These are phyloP conservation scores for Xanthorhoe spadicearia DNA, from an alignment of 2,888 invertebrate genomes.

Conservation along the genomic window DNA sequence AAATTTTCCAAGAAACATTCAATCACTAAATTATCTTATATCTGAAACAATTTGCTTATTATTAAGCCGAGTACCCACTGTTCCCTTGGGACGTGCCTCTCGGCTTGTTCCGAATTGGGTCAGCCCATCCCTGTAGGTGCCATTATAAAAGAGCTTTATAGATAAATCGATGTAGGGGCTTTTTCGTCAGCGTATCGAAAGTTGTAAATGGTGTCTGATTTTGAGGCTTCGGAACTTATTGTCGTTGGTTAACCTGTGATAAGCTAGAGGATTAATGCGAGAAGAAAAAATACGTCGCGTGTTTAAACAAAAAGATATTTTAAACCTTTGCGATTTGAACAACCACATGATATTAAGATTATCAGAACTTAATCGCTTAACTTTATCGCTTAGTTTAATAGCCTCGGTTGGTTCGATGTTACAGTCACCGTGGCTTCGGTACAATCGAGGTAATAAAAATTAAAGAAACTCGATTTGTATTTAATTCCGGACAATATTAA, in stretches of 20 bases:
- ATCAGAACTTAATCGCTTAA: too few relatives aligned
- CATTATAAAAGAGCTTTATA: constrained; percentile 59
- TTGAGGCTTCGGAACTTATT: constrained; percentile 6
- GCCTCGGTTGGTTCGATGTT: too few relatives aligned
- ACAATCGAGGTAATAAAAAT: too few relatives aligned
- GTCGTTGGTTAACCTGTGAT: background rate
- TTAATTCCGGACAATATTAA: too few relatives aligned
- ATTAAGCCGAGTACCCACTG: constrained; percentile 53
- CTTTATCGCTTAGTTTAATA: too few relatives aligned
- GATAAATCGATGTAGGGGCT: constrained; percentile 57
- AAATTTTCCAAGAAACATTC: constrained; percentile 12
- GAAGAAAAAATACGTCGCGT: background rate
- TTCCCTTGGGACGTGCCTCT: constrained; percentile 70
- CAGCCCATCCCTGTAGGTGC: constrained; percentile 60
- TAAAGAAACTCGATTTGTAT: too few relatives aligned
- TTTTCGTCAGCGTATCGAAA: constrained; percentile 44
- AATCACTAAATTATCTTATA: constrained; percentile 36
- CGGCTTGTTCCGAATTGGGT: constrained; percentile 69
- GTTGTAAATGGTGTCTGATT: constrained; percentile 25
- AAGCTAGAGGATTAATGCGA: background rate
- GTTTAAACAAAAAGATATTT: too few relatives aligned
- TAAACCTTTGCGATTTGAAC: too few relatives aligned
- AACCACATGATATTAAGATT: too few relatives aligned
- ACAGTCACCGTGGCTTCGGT: too few relatives aligned
- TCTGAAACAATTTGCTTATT: constrained; percentile 60